Evolutionary conservation across 2,888 invertebrate species (phyloP).

Genomic region (Helicoverpa assulta): DNA sequence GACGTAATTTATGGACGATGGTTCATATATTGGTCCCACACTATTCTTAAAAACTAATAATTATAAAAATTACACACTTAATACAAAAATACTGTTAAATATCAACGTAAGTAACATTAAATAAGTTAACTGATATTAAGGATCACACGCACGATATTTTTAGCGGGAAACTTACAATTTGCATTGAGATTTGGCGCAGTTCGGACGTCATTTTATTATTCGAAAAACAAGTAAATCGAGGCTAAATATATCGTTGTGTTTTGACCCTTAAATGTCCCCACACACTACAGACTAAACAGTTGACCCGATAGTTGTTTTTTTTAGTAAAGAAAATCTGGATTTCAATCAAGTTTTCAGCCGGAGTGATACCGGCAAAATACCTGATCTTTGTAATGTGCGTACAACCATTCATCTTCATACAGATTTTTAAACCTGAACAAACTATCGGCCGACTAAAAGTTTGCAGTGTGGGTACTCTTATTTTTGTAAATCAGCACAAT

Average conservation of each 20-base stretch:
- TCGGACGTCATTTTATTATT: no score
- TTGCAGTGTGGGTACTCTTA: no score
- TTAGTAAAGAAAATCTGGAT: no score
- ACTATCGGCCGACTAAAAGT: no score
- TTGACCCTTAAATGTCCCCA: not conserved
- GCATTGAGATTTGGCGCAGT: not conserved
- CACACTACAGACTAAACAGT: no score
- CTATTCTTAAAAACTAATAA: constrained; percentile 53
- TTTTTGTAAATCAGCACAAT: constrained; percentile 39
- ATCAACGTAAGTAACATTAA: constrained; percentile 50
- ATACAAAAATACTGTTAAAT: constrained; percentile 61
- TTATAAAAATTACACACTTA: constrained; percentile 57
- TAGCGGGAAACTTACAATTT: not conserved
- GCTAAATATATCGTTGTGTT: not conserved
- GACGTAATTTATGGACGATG: constrained; percentile 52
- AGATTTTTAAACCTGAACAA: no score
- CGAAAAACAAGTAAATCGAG: not conserved
- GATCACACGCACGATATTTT: not conserved
- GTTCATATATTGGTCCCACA: constrained; percentile 58
- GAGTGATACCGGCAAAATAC: no score
- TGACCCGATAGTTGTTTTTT: no score
- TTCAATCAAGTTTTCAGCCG: no score
- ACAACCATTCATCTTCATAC: no score
- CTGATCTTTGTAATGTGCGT: no score
- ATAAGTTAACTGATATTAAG: constrained; percentile 39